Percentiles rank a stretch among this genome's conserved stretches.
Conservation (phyloP, 2,888 invertebrate genomes). For the Synanthedon vespiformis region DNA sequence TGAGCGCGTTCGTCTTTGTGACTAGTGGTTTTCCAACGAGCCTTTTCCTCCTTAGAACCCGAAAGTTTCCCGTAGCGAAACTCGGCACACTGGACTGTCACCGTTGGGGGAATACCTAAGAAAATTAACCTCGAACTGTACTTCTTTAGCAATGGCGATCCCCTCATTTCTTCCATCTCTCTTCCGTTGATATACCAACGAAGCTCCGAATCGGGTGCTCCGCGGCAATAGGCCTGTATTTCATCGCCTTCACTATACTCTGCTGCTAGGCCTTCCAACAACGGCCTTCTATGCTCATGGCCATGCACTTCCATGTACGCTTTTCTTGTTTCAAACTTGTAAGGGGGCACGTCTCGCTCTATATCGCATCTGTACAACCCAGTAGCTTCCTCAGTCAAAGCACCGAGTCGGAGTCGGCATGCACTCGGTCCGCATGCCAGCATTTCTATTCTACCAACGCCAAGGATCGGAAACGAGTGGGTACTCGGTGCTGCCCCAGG, state of each 20-base stretch:
- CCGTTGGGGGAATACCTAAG: conserved; percentile 55
- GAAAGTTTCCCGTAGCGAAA: conserved; percentile 56
- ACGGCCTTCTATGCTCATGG: conserved; percentile 35
- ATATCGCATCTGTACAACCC: conserved; percentile 56
- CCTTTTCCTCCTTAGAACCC: conserved; percentile 41
- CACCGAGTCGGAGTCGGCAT: conserved; percentile 42
- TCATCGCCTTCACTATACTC: conserved; percentile 45
- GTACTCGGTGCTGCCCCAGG: conserved; percentile 49
- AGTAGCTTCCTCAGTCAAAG: conserved; percentile 46
- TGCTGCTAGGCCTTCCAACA: conserved; percentile 41
- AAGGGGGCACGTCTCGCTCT: conserved; percentile 47
- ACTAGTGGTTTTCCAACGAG: conserved; percentile 29
- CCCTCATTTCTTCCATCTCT: conserved; percentile 36
- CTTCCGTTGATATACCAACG: conserved; percentile 54
- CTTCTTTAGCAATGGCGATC: conserved; percentile 27
- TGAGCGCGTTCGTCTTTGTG: conserved; percentile 20
- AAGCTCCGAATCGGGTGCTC: conserved; percentile 37
- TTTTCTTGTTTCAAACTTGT: conserved; percentile 39
- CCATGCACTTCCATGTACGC: conserved; percentile 49
- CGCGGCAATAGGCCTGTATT: conserved; percentile 48
- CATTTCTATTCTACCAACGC: conserved; percentile 46
- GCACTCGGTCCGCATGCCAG: conserved; percentile 44
- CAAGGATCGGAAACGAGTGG: conserved; percentile 41
- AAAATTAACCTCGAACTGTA: conserved; percentile 34
- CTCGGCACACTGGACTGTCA: conserved; percentile 64